Conservation (phyloP, 1,140 invertebrate genomes). For the Bombus cullumanus region DNA sequence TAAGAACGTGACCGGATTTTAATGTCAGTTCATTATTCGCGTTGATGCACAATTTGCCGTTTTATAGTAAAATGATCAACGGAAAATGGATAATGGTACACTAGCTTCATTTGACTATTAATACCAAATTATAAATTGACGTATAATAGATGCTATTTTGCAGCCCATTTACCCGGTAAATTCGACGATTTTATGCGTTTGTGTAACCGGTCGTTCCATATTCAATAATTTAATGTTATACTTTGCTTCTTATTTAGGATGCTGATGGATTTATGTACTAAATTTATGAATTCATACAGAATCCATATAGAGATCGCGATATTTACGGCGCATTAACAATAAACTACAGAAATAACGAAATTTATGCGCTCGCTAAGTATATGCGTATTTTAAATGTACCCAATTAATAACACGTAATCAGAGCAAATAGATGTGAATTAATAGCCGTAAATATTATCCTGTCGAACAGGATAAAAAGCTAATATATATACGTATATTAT, state of each 20-base stretch:
- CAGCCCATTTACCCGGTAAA: not conserved
- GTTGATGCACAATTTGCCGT: not conserved
- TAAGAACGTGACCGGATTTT: not conserved
- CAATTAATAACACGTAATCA: not conserved
- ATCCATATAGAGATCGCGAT: not conserved
- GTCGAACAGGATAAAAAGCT: not conserved
- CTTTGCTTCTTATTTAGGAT: not conserved
- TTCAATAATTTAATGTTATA: not conserved
- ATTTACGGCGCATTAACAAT: not conserved
- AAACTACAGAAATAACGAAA: not conserved
- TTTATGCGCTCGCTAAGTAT: not conserved
- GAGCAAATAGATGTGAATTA: not conserved
- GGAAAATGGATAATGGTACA: not conserved
- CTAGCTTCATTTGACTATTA: not conserved
- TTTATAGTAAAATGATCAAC: not conserved
- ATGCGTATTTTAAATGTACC: not conserved
- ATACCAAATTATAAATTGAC: not conserved
- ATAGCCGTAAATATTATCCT: not conserved
- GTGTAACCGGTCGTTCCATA: not conserved
- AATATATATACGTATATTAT: not conserved
- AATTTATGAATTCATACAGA: not conserved
- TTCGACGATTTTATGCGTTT: not conserved
- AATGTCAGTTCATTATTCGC: not conserved
- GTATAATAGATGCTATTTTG: not conserved
- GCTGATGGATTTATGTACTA: not conserved